Conservation (phyloP, 2,888 invertebrate species). For the Conops quadrifasciatus region DNA sequence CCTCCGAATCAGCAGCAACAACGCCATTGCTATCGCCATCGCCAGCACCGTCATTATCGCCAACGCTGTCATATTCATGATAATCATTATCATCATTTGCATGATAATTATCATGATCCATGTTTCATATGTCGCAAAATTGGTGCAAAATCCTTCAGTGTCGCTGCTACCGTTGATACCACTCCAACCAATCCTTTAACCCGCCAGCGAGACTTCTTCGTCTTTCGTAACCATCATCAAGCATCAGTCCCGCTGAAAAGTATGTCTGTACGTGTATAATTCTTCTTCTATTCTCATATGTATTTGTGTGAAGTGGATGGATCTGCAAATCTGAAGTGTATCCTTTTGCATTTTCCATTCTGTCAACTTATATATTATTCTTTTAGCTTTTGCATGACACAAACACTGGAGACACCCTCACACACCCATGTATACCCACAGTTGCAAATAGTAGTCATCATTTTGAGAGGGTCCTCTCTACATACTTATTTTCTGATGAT, state of each 20-base stretch:
- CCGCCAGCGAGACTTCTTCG: neutral
- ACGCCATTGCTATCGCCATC: neutral
- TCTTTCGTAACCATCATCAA: neutral
- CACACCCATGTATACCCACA: constrained; percentile 9
- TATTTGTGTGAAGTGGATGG: constrained; percentile 33
- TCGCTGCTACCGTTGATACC: constrained; percentile 9
- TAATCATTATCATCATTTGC: constrained; percentile 1
- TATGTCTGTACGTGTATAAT: neutral
- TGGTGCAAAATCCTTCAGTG: constrained; percentile 40
- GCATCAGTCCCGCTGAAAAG: neutral
- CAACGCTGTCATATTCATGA: neutral
- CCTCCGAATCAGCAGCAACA: constrained; percentile 3
- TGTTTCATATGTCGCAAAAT: constrained; percentile 35
- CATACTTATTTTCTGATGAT: constrained; percentile 41
- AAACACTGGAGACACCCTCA: constrained; percentile 1
- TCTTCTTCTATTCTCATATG: constrained; percentile 9
- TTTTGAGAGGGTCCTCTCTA: constrained; percentile 31
- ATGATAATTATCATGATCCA: constrained; percentile 13
- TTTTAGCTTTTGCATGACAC: constrained; percentile 38
- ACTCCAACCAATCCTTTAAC: constrained; percentile 17
- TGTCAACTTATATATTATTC: constrained; percentile 42
- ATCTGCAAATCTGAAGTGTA: constrained; percentile 41
- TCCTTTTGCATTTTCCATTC: constrained; percentile 39
- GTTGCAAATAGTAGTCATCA: constrained; percentile 32
- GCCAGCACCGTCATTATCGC: neutral